phyloP scores from a whole-genome alignment of 2,113 vertebrate genomes.

The Speoplatyrhinus poulsoni region DNA sequence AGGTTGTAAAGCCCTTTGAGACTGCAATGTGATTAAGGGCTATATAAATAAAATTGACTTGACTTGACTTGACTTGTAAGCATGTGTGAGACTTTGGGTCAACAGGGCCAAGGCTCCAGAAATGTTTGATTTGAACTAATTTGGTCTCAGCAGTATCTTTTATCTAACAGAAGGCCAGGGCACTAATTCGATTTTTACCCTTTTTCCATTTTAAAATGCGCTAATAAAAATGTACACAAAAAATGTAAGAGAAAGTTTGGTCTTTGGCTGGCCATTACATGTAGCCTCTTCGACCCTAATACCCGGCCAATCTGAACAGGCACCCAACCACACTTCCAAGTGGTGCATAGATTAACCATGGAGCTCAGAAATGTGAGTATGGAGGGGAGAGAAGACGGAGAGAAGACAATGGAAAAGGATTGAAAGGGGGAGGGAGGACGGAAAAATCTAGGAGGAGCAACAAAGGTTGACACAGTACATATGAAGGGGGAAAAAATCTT shows the following conservation, averaged over 20 bases:
- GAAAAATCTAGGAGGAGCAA: no score
- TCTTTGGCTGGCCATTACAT: constrained; percentile 36
- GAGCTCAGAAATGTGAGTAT: background rate
- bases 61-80: no score
- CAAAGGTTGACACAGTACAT: no score
- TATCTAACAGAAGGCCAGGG: constrained; percentile 27
- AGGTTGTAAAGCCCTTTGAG: no score
- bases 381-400: background rate
- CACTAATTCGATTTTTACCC: constrained; percentile 20
- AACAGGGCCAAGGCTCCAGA: constrained; percentile 3
- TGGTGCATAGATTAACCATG: background rate
- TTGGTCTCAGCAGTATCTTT: constrained; percentile 5
- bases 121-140: constrained; percentile 26
- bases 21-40: no score
- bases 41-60: no score
- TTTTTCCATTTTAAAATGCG: background rate
- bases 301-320: constrained; percentile 35
- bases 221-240: background rate
- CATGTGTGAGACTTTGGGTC: background rate
- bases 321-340: constrained; percentile 7
- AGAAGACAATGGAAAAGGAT: background rate
- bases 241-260: background rate
- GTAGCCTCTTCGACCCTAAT: constrained; percentile 50
- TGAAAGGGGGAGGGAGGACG: background rate
- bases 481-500: no score